Percentiles rank a stretch among this genome's conserved stretches.
These are phyloP conservation scores for Coreius guichenoti DNA, from an alignment of 2,797 vertebrate genomes.

Conservation along the genomic window DNA sequence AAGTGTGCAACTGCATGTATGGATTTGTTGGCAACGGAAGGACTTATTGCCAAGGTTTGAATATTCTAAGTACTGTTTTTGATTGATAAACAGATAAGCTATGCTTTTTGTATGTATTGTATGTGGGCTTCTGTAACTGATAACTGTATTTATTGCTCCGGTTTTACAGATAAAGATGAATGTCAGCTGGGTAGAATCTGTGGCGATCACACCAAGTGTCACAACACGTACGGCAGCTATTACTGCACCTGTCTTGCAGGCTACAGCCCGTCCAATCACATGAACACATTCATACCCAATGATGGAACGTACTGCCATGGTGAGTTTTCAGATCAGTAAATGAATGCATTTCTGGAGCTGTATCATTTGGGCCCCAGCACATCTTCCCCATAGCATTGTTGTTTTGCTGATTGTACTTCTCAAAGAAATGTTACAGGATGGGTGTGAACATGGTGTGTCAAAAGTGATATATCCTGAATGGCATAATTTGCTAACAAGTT, in stretches of 20 bases:
- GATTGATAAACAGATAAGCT: neutral
- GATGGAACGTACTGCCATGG: constrained; percentile 93
- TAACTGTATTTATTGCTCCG: neutral
- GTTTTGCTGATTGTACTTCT: constrained; percentile 10
- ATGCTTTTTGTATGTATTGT: too few species aligned
- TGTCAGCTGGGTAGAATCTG: constrained; percentile 90
- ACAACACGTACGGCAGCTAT: constrained; percentile 93
- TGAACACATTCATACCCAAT: constrained; percentile 89
- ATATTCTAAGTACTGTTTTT: neutral
- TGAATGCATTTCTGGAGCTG: neutral
- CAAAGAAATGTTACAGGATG: constrained; percentile 17
- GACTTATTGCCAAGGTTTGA: constrained; percentile 84
- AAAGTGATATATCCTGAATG: constrained; percentile 18
- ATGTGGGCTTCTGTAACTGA: neutral
- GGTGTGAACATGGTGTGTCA: constrained; percentile 24
- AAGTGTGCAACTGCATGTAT: constrained; percentile 90
- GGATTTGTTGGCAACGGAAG: constrained; percentile 93
- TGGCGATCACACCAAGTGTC: constrained; percentile 86
- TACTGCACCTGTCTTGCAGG: constrained; percentile 88
- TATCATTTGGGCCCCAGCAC: neutral
- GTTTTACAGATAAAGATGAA: constrained; percentile 83
- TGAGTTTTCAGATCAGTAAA: constrained; percentile 63
- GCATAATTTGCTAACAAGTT: constrained; percentile 14
- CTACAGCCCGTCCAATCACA: constrained; percentile 89
- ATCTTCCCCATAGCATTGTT: neutral